Base-by-base conservation (phyloP, 1,140 invertebrate genomes). In the Chironomus tepperi region DNA sequence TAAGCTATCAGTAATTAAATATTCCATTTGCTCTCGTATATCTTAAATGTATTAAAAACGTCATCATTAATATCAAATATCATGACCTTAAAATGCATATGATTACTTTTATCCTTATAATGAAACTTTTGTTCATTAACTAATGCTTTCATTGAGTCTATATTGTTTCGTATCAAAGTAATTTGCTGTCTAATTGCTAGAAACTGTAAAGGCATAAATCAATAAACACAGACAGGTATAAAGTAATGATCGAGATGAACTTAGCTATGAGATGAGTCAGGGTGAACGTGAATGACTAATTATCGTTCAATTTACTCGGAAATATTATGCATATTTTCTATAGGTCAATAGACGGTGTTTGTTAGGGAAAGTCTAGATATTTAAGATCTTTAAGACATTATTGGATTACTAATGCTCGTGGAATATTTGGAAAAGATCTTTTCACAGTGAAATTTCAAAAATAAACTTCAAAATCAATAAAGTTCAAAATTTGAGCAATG, bases 101-200 rank as follows among this genome's bases (percentile, higher is more conserved):
- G 12, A 3, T 21, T 19, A 70, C 65, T 70, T 21, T 70, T 70
- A 70, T 70, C 65, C 16, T 70, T 70, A 70, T 70, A 70, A 16
- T 70, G 65, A 70, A 70, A 70, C 18, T 18, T 19, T 21, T 70
- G 65, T 21, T 70, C 65, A 70, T 70, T 70, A 8, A 70, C 18
- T 19, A 70, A 21, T 0, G 16, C 9, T 21, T 70, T 70, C 65
- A 70, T 70, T 7, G 16, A 7, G 2, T 70, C 65, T 18, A 70
- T 70, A 21, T 70, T 70, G 3, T 18, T 9, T 21, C 19, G 16
- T 7, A 70, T 70, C 65, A 70, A 8, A 19, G 19, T 9, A 7
- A 70, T 70, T 70, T 70, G 65, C 8, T 21, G 8, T 19, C 65
- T 16, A 18, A 70, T 70, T 18, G 18, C 65, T 18, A 70, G 16